Evolutionary conservation across 2,113 vertebrate genomes (phyloP).

Genomic region (Anhinga anhinga): DNA sequence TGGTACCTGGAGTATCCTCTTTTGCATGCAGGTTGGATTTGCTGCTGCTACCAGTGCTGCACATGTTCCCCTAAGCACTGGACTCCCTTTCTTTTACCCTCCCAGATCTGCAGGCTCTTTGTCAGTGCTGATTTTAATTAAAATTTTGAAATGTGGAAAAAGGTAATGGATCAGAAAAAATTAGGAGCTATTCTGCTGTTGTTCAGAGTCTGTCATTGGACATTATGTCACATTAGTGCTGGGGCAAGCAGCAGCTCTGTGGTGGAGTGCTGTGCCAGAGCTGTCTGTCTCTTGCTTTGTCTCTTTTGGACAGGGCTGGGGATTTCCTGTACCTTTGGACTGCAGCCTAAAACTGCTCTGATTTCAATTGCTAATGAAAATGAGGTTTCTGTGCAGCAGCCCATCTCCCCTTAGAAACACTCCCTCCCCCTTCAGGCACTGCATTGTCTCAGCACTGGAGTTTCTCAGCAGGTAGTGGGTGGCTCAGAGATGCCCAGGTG

Average conservation of each 20-base stretch:
- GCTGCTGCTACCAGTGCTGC: not conserved
- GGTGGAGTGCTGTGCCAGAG: not conserved
- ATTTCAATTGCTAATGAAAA: slow-evolving; percentile 3
- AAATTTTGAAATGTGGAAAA: not conserved
- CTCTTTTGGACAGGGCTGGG: slow-evolving; percentile 4
- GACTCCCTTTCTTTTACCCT: not conserved
- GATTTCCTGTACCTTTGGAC: slow-evolving; percentile 49
- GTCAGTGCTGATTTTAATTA: not conserved
- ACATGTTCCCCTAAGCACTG: rapidly evolving
- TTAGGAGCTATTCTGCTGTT: not conserved
- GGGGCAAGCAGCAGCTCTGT: not conserved
- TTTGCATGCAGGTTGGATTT: not conserved
- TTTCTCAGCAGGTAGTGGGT: not conserved
- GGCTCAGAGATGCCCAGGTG: not conserved
- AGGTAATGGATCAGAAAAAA: not conserved
- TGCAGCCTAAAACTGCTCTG: not conserved
- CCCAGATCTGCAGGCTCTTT: not conserved
- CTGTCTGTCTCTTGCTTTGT: slow-evolving; percentile 17
- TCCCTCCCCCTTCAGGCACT: not conserved
- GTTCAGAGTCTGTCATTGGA: slow-evolving; percentile 13
- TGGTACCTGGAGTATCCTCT: not conserved
- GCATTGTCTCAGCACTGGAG: not conserved
- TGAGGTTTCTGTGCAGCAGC: not conserved
- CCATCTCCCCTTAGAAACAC: not conserved
- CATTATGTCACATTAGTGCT: slow-evolving; percentile 46